These are phyloP conservation scores for Ginglymostoma cirratum DNA, from an alignment of 2,113 vertebrate species.

Conservation along the genomic window DNA sequence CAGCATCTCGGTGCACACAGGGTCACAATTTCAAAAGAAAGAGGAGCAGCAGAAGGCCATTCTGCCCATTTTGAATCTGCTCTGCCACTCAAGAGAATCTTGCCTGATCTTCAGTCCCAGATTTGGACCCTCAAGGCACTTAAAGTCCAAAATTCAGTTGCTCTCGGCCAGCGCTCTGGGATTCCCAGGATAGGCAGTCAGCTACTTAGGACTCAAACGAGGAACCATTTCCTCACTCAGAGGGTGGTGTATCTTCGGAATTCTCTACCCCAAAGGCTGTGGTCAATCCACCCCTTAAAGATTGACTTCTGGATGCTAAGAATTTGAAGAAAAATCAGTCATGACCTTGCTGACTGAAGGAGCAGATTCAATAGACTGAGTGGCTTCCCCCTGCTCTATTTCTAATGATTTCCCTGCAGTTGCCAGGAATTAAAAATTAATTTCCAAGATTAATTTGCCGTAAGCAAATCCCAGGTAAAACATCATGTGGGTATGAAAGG, in stretches of 20 bases:
- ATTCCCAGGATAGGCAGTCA: not conserved
- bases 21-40: too few species aligned
- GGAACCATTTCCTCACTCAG: too few species aligned
- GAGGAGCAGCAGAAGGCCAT: too few species aligned
- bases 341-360: not conserved
- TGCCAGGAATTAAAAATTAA: not conserved
- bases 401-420: not conserved
- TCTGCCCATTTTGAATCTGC: too few species aligned
- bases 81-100: too few species aligned
- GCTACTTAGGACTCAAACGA: too few species aligned
- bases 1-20: not conserved
- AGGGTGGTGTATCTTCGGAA: not conserved
- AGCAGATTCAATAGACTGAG: not conserved
- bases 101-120: too few species aligned
- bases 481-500: not conserved
- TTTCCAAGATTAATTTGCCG: not conserved
- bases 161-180: not conserved
- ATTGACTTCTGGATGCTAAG: too few species aligned
- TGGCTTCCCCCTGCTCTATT: not conserved
- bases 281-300: too few species aligned
- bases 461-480: not conserved
- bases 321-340: not conserved
- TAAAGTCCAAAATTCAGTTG: too few species aligned
- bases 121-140: too few species aligned
- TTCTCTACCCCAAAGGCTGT: not conserved